These are phyloP conservation scores for Dusona sp. DNA, from an alignment of 2,888 invertebrate genomes.

Conservation along the genomic window DNA sequence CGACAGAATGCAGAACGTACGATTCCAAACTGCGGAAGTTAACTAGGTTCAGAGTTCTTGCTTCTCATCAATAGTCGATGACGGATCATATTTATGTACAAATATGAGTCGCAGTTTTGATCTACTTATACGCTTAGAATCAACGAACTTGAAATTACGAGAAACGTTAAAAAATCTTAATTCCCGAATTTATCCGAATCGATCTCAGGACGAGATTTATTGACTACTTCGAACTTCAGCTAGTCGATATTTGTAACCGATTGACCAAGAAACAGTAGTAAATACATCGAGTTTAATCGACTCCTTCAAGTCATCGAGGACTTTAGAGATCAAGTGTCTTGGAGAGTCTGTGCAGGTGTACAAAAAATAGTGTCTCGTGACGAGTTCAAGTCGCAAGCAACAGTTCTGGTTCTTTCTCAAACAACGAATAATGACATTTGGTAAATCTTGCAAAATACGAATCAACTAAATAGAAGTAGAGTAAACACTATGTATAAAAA, in stretches of 20 bases:
- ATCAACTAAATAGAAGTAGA: not conserved
- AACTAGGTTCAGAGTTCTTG: not conserved
- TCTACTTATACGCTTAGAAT: too few species aligned
- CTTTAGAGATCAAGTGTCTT: conserved; percentile 38
- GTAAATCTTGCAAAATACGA: not conserved
- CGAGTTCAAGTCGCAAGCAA: not conserved
- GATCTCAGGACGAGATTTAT: conserved; percentile 28
- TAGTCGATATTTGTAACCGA: not conserved
- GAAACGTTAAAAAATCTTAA: not conserved
- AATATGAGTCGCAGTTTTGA: too few species aligned
- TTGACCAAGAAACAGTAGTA: not conserved
- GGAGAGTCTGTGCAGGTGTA: conserved; percentile 4
- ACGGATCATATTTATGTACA: not conserved
- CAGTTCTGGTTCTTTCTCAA: not conserved
- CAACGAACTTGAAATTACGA: too few species aligned
- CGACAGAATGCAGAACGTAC: not conserved
- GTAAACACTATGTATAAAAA: not conserved
- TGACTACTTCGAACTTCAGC: conserved; percentile 12
- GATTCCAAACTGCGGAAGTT: not conserved
- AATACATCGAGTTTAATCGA: conserved; percentile 48
- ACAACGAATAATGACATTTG: not conserved
- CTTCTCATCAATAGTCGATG: not conserved
- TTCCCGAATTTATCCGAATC: not conserved
- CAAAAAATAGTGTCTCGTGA: not conserved
- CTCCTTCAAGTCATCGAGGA: conserved; percentile 43